Evolutionary conservation across 2,888 invertebrate genomes (phyloP).

Genomic region (Cerastis rubricosa): DNA sequence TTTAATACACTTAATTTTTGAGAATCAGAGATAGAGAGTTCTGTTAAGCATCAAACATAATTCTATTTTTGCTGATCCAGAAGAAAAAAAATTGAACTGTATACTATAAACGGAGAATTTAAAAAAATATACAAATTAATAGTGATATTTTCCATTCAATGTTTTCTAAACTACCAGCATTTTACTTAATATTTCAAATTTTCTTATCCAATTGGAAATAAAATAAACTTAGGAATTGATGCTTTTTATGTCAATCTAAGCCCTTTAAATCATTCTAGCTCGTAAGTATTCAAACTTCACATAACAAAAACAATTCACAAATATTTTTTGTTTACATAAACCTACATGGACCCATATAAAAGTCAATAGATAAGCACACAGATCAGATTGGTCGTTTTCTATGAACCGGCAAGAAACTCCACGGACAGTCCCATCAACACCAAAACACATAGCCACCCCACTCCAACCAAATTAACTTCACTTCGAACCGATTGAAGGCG

Average conservation of each 20-base stretch:
- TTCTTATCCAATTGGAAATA: too few relatives aligned
- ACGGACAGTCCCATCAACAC: conserved; percentile 26
- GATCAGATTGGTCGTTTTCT: neutral
- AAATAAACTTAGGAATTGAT: neutral
- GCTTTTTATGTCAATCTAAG: neutral
- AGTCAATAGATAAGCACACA: neutral
- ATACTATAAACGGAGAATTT: too few relatives aligned
- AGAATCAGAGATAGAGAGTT: too few relatives aligned
- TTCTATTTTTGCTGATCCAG: too few relatives aligned
- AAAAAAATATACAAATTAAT: too few relatives aligned
- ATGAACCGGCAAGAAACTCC: neutral
- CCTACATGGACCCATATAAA: neutral
- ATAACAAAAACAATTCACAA: neutral
- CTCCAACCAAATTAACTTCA: conserved; percentile 66
- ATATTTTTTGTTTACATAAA: neutral
- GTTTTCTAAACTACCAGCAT: too few relatives aligned
- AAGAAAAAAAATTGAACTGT: too few relatives aligned
- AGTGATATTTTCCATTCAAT: too few relatives aligned
- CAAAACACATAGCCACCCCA: conserved; percentile 26
- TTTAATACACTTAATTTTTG: too few relatives aligned
- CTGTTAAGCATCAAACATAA: too few relatives aligned
- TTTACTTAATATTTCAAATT: too few relatives aligned
- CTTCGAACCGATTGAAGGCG: conserved; percentile 67
- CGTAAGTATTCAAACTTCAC: neutral
- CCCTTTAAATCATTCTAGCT: neutral